Conservation (phyloP, 2,888 invertebrate genomes). For the Osedax fenrisi region DNA sequence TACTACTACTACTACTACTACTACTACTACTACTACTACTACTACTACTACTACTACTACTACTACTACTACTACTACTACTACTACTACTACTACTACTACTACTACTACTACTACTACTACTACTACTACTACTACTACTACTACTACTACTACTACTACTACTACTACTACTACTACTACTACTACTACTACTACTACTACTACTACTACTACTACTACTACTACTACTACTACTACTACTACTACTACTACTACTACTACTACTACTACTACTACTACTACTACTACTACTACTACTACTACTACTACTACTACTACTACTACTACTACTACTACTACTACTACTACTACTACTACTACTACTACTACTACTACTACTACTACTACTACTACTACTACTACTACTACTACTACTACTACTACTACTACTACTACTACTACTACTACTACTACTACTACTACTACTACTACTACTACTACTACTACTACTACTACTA, state of each 20-base stretch:
- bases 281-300: conserved; percentile 10
- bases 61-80: not conserved
- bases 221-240: conserved; percentile 4
- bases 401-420: conserved; percentile 10
- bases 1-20: not conserved
- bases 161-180: not conserved
- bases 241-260: conserved; percentile 10
- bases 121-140: not conserved
- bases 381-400: conserved; percentile 10
- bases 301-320: conserved; percentile 4
- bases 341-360: conserved; percentile 4
- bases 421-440: conserved; percentile 4
- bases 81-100: not conserved
- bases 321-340: conserved; percentile 10
- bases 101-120: not conserved
- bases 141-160: conserved; percentile 1
- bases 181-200: conserved; percentile 10
- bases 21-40: not conserved
- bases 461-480: conserved; percentile 4
- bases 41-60: not conserved
- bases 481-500: conserved; percentile 4
- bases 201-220: conserved; percentile 10
- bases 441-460: conserved; percentile 4
- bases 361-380: conserved; percentile 10
- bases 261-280: conserved; percentile 10